phyloP scores from a whole-genome alignment of 2,113 vertebrate genomes.

The Thunnus thynnus region DNA sequence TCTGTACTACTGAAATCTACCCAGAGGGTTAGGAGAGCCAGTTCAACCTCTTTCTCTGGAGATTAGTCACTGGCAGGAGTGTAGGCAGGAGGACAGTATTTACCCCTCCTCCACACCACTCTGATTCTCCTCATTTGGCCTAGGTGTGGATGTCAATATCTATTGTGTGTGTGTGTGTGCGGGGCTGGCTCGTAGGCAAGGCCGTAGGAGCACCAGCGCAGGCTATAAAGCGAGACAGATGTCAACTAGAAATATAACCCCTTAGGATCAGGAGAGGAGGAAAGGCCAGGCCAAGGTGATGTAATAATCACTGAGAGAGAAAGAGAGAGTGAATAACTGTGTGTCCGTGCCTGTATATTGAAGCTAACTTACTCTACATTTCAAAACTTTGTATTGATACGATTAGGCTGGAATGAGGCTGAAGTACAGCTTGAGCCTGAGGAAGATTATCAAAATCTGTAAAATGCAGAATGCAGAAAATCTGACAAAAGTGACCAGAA shows the following conservation, averaged over 20 bases:
- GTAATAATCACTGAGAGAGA: slow-evolving; percentile 19
- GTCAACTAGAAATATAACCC: slow-evolving; percentile 53
- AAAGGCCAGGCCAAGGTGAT: neutral
- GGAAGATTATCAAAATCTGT: neutral
- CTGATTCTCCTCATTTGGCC: slow-evolving; percentile 20
- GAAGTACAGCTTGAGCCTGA: neutral
- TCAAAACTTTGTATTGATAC: slow-evolving; percentile 8
- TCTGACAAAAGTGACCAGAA: neutral
- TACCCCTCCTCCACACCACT: slow-evolving; percentile 25
- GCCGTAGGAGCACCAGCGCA: slow-evolving; percentile 50
- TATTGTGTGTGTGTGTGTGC: neutral
- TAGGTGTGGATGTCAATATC: slow-evolving; percentile 32
- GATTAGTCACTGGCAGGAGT: slow-evolving; percentile 47
- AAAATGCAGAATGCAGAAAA: neutral
- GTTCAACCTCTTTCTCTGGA: slow-evolving; percentile 30
- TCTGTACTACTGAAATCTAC: slow-evolving; percentile 27
- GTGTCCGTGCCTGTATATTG: neutral
- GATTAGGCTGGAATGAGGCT: slow-evolving; percentile 6
- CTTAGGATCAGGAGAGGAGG: neutral
- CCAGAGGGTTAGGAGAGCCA: neutral
- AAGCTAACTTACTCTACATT: neutral
- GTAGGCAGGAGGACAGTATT: slow-evolving; percentile 25
- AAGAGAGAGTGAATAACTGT: neutral
- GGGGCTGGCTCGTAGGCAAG: neutral
- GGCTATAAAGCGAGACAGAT: slow-evolving; percentile 50